Evolutionary conservation across 2,888 invertebrate genomes (phyloP).

Genomic region (Muschampia plurimacula): DNA sequence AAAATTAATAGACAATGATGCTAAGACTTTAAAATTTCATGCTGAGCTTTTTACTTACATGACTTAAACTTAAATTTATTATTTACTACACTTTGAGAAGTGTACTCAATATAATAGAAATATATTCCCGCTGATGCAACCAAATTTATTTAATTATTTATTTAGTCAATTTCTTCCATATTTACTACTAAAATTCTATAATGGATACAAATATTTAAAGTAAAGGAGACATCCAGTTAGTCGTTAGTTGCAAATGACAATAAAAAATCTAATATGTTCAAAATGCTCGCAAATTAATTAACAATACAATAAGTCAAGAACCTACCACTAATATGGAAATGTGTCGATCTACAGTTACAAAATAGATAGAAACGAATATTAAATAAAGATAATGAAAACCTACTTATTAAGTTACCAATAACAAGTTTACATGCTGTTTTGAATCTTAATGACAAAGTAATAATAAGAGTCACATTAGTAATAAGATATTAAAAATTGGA

Average conservation of each 20-base stretch:
- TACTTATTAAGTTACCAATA: constrained; percentile 13
- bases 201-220: no score
- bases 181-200: no score
- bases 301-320: neutral
- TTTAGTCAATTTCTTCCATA: no score
- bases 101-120: no score
- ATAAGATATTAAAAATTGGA: neutral
- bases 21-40: no score
- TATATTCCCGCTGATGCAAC: no score
- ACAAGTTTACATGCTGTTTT: constrained; percentile 17
- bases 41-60: no score
- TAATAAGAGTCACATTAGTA: neutral
- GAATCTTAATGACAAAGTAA: neutral
- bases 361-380: neutral
- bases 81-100: no score
- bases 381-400: constrained; percentile 7
- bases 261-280: neutral
- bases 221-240: no score
- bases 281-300: constrained; percentile 21
- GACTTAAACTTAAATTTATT: no score
- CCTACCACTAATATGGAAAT: constrained; percentile 16
- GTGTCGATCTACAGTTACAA: constrained; percentile 8
- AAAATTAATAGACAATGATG: no score
- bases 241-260: neutral
- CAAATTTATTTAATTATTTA: no score